phyloP scores from a whole-genome alignment of 2,888 invertebrate species.

The Dicyrtomina minuta region DNA sequence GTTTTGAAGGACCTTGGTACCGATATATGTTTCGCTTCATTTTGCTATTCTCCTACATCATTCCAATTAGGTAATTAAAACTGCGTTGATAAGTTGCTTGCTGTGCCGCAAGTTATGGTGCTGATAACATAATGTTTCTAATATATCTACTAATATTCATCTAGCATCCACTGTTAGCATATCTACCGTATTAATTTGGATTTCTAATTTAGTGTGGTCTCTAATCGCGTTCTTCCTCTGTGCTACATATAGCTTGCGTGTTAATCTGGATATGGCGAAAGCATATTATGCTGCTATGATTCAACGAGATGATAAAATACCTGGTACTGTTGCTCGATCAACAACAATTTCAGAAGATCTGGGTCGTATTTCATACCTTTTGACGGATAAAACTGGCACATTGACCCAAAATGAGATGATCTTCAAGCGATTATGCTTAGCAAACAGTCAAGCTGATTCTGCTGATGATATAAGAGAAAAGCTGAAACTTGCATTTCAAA shows the following conservation, averaged over 20 bases:
- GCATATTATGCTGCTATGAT: slow-evolving; percentile 96
- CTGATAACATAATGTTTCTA: no score
- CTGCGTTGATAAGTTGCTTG: neutral
- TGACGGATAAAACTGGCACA: slow-evolving; percentile 98
- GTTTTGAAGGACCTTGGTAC: slow-evolving; percentile 92
- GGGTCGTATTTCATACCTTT: slow-evolving; percentile 91
- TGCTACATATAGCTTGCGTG: slow-evolving; percentile 74
- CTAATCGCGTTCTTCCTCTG: neutral
- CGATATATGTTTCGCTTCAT: slow-evolving; percentile 94
- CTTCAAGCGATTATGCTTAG: slow-evolving; percentile 69
- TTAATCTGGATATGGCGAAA: slow-evolving; percentile 99
- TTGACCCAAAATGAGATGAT: slow-evolving; percentile 99
- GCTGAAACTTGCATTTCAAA: slow-evolving; percentile 40
- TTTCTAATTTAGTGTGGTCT: no score
- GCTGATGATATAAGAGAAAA: slow-evolving; percentile 45
- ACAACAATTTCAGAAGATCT: slow-evolving; percentile 99
- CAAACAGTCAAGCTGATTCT: slow-evolving; percentile 45
- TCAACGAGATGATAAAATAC: slow-evolving; percentile 87
- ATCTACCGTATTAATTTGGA: neutral
- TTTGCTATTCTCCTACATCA: slow-evolving; percentile 96
- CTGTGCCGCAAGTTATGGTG: neutral
- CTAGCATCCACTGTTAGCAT: no score
- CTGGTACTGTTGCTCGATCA: slow-evolving; percentile 91
- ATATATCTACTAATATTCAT: no score
- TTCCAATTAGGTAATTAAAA: slow-evolving; percentile 66